Conservation (phyloP, 2,797 vertebrate genomes). For the Malurus leucopterus region DNA sequence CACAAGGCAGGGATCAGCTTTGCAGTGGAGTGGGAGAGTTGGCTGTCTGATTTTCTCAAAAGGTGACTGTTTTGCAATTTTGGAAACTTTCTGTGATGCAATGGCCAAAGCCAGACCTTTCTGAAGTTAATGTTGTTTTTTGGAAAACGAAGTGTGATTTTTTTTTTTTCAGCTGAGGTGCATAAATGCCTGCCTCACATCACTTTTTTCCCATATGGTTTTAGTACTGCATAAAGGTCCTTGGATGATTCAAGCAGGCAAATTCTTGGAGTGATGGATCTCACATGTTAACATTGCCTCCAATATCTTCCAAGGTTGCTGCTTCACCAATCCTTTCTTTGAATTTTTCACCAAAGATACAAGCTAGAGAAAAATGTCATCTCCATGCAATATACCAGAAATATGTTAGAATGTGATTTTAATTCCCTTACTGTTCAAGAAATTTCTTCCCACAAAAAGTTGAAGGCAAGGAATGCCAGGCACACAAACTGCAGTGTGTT, state of each 20-base stretch:
- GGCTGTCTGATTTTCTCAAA: not conserved
- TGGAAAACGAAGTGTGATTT: not conserved
- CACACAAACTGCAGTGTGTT: not conserved
- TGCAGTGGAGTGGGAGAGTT: not conserved
- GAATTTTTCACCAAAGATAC: not conserved
- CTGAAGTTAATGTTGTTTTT: not conserved
- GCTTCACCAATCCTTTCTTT: not conserved
- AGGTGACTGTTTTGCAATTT: conserved; percentile 21
- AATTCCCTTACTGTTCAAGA: not conserved
- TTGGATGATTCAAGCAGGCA: not conserved
- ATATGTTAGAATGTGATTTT: not conserved
- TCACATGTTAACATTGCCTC: not conserved
- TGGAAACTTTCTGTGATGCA: conserved; percentile 40
- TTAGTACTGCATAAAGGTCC: not conserved
- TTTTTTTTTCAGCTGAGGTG: not conserved
- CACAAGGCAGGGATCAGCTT: not conserved
- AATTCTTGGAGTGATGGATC: not conserved
- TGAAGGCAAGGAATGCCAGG: not conserved
- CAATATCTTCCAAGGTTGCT: not conserved
- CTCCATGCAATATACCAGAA: not conserved
- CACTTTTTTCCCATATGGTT: not conserved
- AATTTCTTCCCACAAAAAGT: not conserved
- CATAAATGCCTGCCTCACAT: not conserved
- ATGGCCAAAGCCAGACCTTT: not conserved
- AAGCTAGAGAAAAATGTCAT: not conserved